Conservation (phyloP, 2,113 vertebrate genomes). For the Alligator sinensis region DNA sequence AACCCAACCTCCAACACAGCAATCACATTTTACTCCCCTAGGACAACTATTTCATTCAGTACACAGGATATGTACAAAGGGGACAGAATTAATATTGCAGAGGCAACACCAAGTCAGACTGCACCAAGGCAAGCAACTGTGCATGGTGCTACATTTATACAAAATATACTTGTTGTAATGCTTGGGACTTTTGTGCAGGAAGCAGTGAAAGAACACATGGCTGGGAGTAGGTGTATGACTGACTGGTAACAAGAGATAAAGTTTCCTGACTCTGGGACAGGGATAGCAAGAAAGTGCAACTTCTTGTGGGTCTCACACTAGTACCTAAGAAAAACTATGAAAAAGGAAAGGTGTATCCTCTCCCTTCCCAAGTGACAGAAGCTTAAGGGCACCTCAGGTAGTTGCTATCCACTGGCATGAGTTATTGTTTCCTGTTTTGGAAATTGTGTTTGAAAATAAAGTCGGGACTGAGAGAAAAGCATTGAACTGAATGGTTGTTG, state of each 20-base stretch:
- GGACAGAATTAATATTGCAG: neutral
- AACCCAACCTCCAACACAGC: no score
- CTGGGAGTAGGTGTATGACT: accelerated
- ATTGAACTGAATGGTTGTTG: neutral
- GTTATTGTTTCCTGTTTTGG: neutral
- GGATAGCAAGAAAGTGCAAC: neutral
- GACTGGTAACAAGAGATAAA: neutral
- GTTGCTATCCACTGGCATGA: neutral
- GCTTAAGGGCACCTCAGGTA: neutral
- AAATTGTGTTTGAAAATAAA: neutral
- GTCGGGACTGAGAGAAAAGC: neutral
- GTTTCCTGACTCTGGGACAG: accelerated
- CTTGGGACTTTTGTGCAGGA: neutral
- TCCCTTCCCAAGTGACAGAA: neutral
- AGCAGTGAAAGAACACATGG: neutral
- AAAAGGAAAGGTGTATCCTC: neutral
- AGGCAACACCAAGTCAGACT: neutral
- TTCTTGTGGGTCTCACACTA: neutral
- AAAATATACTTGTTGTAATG: neutral
- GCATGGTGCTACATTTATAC: neutral
- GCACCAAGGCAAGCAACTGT: neutral
- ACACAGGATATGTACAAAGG: neutral
- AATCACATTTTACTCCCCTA: neutral
- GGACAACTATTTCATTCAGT: neutral
- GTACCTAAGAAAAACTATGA: neutral